phyloP scores from a whole-genome alignment of 1,140 invertebrate species.

The Eupeodes corollae region DNA sequence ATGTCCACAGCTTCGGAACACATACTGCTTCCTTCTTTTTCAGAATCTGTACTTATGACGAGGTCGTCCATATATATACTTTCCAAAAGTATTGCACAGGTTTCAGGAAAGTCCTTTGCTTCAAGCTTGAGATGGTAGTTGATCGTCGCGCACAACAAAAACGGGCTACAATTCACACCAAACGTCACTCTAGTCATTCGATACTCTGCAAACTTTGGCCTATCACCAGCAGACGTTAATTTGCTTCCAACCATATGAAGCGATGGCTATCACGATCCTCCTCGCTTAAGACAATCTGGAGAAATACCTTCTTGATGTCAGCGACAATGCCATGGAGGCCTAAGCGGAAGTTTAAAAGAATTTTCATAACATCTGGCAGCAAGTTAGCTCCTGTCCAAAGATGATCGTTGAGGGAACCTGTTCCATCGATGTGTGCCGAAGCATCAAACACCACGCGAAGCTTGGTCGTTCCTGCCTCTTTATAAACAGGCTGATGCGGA shows the following conservation, averaged over 20 bases:
- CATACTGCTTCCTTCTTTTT: not conserved
- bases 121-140: not conserved
- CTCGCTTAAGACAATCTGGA: not conserved
- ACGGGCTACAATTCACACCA: not conserved
- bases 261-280: not conserved
- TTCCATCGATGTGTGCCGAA: no score
- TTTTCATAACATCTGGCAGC: not conserved
- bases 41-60: no score
- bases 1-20: not conserved
- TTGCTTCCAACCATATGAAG: not conserved
- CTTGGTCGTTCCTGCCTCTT: not conserved
- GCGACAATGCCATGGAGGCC: not conserved
- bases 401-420: not conserved
- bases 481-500: not conserved
- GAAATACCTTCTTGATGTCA: not conserved
- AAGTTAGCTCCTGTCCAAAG: not conserved
- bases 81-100: not conserved
- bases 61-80: no score
- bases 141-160: not conserved
- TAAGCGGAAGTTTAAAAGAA: not conserved
- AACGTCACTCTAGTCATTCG: not conserved
- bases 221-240: not conserved
- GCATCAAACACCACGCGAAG: not conserved
- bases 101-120: not conserved
- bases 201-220: not conserved